Percentiles rank a stretch among this genome's conserved stretches.
Evolutionary conservation across 1,140 invertebrate genomes (phyloP).

Genomic region (Drosophila funebris): DNA sequence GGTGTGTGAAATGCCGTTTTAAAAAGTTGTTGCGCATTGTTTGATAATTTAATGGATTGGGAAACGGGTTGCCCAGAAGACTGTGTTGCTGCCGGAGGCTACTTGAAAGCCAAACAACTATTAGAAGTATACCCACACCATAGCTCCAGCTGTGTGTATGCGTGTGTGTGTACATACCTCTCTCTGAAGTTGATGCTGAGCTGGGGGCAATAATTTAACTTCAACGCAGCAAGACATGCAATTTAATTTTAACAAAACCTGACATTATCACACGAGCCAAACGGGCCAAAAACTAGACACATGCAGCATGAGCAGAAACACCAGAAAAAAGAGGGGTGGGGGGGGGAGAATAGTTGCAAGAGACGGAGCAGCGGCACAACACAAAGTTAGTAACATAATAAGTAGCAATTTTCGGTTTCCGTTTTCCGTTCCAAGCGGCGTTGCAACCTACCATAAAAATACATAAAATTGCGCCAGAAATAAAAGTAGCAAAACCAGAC

Average conservation of each 20-base stretch:
- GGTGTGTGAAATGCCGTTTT: conserved; percentile 34
- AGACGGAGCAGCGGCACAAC: conserved; percentile 46
- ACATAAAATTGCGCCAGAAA: conserved; percentile 76
- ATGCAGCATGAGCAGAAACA: neutral
- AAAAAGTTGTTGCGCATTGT: conserved; percentile 41
- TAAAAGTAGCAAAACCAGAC: conserved; percentile 58
- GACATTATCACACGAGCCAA: conserved; percentile 79
- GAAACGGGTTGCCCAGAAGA: neutral
- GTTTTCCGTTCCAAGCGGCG: conserved; percentile 69
- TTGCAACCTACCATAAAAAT: conserved; percentile 81
- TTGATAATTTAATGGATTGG: conserved; percentile 28
- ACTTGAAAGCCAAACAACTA: conserved; percentile 3
- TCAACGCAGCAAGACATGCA: conserved; percentile 79
- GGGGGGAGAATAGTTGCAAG: neutral
- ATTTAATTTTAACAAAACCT: conserved; percentile 82
- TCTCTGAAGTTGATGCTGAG: conserved; percentile 20
- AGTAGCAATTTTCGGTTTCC: conserved; percentile 82
- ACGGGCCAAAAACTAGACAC: conserved; percentile 19
- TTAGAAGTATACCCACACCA: neutral
- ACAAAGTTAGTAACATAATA: conserved; percentile 82
- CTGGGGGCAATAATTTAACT: conserved; percentile 76
- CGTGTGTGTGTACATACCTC: neutral
- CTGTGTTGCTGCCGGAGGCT: neutral
- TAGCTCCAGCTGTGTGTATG: conserved; percentile 2
- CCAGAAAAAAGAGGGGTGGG: neutral